phyloP scores from a whole-genome alignment of 2,888 invertebrate species.

The Xanthia togata region DNA sequence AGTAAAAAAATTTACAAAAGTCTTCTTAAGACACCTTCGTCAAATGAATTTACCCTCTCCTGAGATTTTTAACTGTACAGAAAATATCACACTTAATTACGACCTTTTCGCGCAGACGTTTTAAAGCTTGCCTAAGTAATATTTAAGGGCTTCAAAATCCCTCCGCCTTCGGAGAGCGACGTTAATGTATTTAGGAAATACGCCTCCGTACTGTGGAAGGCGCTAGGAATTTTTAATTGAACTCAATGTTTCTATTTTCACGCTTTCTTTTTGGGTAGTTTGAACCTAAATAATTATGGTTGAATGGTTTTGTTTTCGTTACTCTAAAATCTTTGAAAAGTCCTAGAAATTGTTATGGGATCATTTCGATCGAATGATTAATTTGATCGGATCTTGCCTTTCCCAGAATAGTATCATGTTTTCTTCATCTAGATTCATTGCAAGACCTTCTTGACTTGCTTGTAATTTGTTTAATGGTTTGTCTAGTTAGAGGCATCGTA shows the following conservation, averaged over 20 bases:
- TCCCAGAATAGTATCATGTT: not conserved
- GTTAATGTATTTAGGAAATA: constrained; percentile 67
- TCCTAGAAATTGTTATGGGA: not conserved
- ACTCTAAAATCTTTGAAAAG: not conserved
- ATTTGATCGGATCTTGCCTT: constrained; percentile 13
- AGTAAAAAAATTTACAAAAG: constrained; percentile 48
- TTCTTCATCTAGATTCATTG: not conserved
- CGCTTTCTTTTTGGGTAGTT: constrained; percentile 38
- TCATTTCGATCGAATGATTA: constrained; percentile 1
- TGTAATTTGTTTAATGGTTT: not conserved
- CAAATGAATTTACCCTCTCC: constrained; percentile 59
- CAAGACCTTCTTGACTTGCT: not conserved
- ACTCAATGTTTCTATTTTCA: constrained; percentile 48
- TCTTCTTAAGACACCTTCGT: constrained; percentile 53
- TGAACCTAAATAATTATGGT: constrained; percentile 23
- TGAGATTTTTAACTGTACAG: constrained; percentile 64
- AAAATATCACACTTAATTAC: constrained; percentile 68
- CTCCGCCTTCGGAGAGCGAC: constrained; percentile 56
- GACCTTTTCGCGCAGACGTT: constrained; percentile 63
- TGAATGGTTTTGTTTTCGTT: constrained; percentile 17
- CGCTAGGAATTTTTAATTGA: constrained; percentile 58
- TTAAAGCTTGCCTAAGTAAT: constrained; percentile 68
- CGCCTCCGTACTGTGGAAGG: constrained; percentile 32
- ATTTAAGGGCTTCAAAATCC: constrained; percentile 67
- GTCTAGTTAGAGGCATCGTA: not conserved